These are phyloP conservation scores for Oeneis ivallda DNA, from an alignment of 2,888 invertebrate genomes.

Conservation along the genomic window DNA sequence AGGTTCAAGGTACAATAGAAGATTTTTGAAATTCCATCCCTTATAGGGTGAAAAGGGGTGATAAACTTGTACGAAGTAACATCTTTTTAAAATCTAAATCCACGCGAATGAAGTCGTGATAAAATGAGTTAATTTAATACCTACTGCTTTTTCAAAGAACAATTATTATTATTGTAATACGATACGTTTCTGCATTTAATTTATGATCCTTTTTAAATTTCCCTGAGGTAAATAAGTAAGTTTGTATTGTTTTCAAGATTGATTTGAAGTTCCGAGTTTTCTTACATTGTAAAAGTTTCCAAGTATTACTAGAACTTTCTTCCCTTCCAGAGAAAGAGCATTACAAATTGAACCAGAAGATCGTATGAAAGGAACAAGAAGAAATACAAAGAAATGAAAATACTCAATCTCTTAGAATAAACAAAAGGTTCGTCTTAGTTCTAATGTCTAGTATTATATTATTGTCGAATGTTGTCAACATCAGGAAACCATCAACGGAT, in stretches of 20 bases:
- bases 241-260: constrained; percentile 27
- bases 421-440: background rate
- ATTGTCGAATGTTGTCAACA: no score
- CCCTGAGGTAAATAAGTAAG: constrained; percentile 7
- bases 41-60: no score
- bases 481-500: no score
- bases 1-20: no score
- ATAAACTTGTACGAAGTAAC: no score
- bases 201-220: constrained; percentile 1
- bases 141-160: background rate
- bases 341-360: constrained; percentile 2
- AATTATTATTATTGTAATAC: no score
- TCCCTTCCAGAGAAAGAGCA: background rate
- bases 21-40: no score
- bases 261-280: constrained; percentile 30
- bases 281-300: constrained; percentile 25
- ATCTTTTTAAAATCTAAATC: no score
- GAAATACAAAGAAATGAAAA: background rate
- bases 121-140: no score
- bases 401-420: background rate
- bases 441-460: no score
- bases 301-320: constrained; percentile 21
- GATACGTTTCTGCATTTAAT: background rate
- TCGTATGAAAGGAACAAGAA: background rate
- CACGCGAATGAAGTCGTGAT: no score